Evolutionary conservation across 2,888 invertebrate species (phyloP).

Genomic region (Scelioninae gen. 2): DNA sequence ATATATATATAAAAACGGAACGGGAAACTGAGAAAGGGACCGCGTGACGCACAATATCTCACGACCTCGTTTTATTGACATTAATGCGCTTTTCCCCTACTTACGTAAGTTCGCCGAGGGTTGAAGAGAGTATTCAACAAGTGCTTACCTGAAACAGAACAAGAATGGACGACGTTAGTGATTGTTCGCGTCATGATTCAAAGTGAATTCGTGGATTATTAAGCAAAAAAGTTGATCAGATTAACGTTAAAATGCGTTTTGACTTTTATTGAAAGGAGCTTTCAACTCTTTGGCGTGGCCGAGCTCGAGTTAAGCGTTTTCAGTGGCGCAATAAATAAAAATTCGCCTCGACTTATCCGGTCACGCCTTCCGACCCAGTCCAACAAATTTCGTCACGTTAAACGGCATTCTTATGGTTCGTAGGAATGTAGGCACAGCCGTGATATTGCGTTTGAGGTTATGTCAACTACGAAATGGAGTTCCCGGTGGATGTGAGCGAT

Average conservation of each 20-base stretch:
- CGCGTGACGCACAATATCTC: slow-evolving; percentile 42
- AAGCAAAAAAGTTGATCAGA: slow-evolving; percentile 48
- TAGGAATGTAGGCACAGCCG: no score
- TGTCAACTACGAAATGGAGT: no score
- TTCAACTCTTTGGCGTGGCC: slow-evolving; percentile 16
- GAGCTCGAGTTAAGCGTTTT: slow-evolving; percentile 1
- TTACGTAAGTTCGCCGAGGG: slow-evolving; percentile 56
- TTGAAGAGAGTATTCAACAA: slow-evolving; percentile 58
- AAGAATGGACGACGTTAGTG: slow-evolving; percentile 55
- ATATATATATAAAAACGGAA: no score
- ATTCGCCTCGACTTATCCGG: slow-evolving; percentile 3
- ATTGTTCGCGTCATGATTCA: slow-evolving; percentile 47
- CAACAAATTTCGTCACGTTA: not conserved
- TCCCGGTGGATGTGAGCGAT: no score
- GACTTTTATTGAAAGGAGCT: slow-evolving; percentile 26
- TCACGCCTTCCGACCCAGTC: no score
- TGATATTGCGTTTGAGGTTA: no score
- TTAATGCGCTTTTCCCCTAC: slow-evolving; percentile 59
- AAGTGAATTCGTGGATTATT: slow-evolving; percentile 38
- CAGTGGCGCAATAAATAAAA: slow-evolving; percentile 9
- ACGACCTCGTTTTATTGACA: slow-evolving; percentile 55
- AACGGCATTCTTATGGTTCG: no score
- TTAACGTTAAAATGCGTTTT: slow-evolving; percentile 40
- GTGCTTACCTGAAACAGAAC: slow-evolving; percentile 66
- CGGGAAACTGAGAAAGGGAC: no score